Conservation (phyloP, 2,113 vertebrate genomes). For the Bothrops jararaca region DNA sequence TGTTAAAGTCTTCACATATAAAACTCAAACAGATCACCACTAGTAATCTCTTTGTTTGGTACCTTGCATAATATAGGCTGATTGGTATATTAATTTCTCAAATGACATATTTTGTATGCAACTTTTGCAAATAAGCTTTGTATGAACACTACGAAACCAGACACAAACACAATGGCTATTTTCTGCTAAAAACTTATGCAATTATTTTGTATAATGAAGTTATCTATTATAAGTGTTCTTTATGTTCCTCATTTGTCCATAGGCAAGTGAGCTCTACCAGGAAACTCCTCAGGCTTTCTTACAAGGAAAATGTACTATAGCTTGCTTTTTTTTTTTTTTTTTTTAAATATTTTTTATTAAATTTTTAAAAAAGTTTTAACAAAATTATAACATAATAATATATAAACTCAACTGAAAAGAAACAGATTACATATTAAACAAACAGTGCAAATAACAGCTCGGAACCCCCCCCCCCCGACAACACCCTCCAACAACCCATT, state of each 20-base stretch:
- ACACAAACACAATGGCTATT: background rate
- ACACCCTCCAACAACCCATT: too few species aligned
- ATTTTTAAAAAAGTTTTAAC: too few species aligned
- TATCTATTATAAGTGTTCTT: background rate
- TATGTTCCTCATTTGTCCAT: background rate
- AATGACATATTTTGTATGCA: background rate
- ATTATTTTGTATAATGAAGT: background rate
- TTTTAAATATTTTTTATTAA: too few species aligned
- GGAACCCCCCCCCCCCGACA: too few species aligned
- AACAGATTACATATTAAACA: too few species aligned
- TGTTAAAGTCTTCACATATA: background rate
- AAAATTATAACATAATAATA: too few species aligned
- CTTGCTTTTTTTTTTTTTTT: too few species aligned
- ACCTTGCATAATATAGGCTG: background rate
- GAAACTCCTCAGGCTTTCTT: background rate
- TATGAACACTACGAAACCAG: background rate
- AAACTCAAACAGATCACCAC: background rate
- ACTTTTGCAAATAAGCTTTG: background rate
- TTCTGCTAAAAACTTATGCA: background rate
- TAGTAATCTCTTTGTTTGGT: background rate
- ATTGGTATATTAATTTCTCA: background rate
- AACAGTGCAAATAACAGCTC: too few species aligned
- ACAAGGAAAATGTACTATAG: background rate
- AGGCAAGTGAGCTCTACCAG: background rate
- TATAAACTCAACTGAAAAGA: too few species aligned